Evolutionary conservation across 2,888 invertebrate species (phyloP), one percentile per base, ranked within the genome.

Genomic region (Zaprionus bogoriensis): DNA sequence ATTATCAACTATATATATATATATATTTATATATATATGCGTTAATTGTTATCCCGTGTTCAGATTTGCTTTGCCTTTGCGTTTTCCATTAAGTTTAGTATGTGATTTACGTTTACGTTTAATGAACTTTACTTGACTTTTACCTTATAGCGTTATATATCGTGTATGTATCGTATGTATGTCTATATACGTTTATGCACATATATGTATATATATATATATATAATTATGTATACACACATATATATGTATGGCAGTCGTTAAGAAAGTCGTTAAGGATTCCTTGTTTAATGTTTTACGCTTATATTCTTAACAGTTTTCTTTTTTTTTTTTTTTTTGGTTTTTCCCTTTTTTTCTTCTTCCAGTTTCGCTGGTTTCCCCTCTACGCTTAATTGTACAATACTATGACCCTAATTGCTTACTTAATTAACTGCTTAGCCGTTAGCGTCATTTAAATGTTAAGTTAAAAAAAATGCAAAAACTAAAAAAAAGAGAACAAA

Each of bases 231-330:
- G 46, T 50, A 55, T 52, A 47, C 66, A 55, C 54, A 36, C 52
- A 62, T 54, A 55, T 57, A 70, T 78, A 77, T 81, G 70, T 79
- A 87, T 87, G 83, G 82, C 83, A 82, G 82, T 82, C 87, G 76
- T 76, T 84, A 75, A 84, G 82, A 87, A 87, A 87, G 85, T 87
- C 87, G 87, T 81, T 84, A 82, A 85, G 82, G 82, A 81, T 87
- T 82, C 63, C 78, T 85, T 59, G 65, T 74, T 70, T 67, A 45
- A 57, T 64, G 59, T 36, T 67, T 32, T 54, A 45, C 61, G 32
- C 68, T 75, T 67, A 71, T 44, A 53, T 58, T 60, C 61, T 60
- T 70, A 52, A 67, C 63, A 59, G 44, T 48, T 55, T 64, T 71
- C 14, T 32, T 45, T 39, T 48, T 12, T 45, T 44, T 53, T 51